Conservation (phyloP, 2,888 invertebrate genomes). For the Trachelus tabidus region DNA sequence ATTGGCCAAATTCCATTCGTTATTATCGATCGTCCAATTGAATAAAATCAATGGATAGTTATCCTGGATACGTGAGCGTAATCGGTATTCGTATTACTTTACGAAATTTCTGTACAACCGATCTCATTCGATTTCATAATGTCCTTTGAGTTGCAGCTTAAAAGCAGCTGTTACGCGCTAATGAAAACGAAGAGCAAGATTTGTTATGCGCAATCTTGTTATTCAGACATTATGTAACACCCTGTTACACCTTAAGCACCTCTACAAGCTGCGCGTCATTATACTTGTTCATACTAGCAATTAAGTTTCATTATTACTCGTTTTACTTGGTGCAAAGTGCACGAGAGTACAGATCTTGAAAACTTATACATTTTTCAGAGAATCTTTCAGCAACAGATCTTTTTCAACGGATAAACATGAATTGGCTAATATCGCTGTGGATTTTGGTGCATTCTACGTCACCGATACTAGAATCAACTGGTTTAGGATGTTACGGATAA, state of each 20-base stretch:
- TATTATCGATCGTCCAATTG: not conserved
- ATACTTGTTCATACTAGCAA: not conserved
- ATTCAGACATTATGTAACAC: not conserved
- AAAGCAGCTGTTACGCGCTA: not conserved
- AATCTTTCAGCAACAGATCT: not conserved
- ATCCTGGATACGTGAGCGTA: not conserved
- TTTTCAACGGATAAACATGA: not conserved
- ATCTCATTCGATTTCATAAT: not conserved
- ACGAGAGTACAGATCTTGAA: not conserved
- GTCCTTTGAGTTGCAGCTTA: not conserved
- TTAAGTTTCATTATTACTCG: not conserved
- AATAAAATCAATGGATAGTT: not conserved
- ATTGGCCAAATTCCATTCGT: not conserved
- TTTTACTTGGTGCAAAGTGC: not conserved
- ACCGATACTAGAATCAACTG: not conserved
- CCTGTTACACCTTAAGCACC: not conserved
- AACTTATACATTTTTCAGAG: not conserved
- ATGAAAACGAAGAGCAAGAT: not conserved
- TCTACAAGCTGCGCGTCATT: not conserved
- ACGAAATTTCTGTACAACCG: not conserved
- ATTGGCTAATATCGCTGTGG: not conserved
- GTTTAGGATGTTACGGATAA: not conserved
- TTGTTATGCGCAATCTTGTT: not conserved
- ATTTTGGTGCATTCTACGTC: not conserved
- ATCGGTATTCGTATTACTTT: not conserved